Evolutionary conservation across 2,797 vertebrate genomes (phyloP).

Genomic region (Ceyx erithaca): DNA sequence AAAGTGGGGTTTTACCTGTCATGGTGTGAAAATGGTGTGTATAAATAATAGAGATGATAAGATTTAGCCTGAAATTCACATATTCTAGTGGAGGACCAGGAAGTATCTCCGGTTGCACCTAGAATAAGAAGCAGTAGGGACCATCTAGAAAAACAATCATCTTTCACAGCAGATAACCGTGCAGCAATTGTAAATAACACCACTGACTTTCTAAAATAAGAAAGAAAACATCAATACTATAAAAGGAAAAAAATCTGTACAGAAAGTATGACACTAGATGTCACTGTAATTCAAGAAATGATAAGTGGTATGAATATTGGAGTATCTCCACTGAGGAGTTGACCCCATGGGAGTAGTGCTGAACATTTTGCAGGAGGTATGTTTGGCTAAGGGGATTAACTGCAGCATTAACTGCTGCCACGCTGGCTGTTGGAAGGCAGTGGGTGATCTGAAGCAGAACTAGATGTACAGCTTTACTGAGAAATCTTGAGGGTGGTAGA

Average conservation of each 20-base stretch:
- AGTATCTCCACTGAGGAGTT: fast-evolving
- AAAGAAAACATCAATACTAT: neutral
- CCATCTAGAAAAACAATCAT: neutral
- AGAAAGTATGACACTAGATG: conserved; percentile 26
- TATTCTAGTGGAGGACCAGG: no score
- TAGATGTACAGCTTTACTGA: neutral
- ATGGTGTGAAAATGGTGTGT: neutral
- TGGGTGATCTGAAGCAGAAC: neutral
- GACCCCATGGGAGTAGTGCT: neutral
- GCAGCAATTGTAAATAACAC: neutral
- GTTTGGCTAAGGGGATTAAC: neutral
- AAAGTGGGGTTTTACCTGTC: neutral
- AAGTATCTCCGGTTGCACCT: fast-evolving
- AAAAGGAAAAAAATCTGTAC: neutral
- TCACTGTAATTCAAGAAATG: conserved; percentile 18
- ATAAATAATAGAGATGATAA: neutral
- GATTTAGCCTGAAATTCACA: neutral
- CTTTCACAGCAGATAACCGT: neutral
- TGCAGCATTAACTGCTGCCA: neutral
- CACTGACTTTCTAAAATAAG: neutral
- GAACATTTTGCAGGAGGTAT: neutral
- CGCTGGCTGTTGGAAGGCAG: neutral
- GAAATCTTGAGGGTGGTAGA: neutral
- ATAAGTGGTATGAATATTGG: neutral
- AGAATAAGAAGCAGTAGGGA: neutral